Percentiles rank a stretch among this genome's conserved stretches.
phyloP scores from a whole-genome alignment of 2,888 invertebrate genomes.

The Mystacides longicornis region DNA sequence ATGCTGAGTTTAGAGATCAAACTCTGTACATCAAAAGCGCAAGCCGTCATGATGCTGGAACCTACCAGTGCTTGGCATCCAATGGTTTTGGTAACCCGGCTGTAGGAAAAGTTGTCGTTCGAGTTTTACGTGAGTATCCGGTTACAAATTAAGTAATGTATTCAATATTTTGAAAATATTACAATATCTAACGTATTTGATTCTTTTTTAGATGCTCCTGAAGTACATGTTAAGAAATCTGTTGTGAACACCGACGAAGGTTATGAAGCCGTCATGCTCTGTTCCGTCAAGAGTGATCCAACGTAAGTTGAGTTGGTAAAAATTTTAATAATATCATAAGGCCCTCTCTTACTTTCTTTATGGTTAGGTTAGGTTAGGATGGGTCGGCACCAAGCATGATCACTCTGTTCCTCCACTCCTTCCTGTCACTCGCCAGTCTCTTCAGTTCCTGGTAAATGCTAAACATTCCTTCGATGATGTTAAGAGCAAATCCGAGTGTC shows the following conservation, averaged over 20 bases:
- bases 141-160: no score
- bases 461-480: no score
- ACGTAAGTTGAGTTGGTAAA: slow-evolving; percentile 20
- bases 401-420: no score
- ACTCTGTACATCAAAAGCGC: slow-evolving; percentile 33
- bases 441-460: no score
- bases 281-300: slow-evolving; percentile 39
- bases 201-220: slow-evolving; percentile 35
- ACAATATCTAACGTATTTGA: not conserved
- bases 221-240: slow-evolving; percentile 36
- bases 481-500: no score
- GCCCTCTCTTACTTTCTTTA: no score
- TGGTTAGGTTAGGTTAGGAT: no score
- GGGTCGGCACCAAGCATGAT: no score
- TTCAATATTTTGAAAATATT: not conserved
- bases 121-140: slow-evolving; percentile 31
- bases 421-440: no score
- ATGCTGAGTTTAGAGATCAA: slow-evolving; percentile 29
- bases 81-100: slow-evolving; percentile 36
- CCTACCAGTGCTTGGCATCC: slow-evolving; percentile 41
- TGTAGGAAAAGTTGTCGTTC: slow-evolving; percentile 32
- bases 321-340: no score
- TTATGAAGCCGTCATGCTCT: slow-evolving; percentile 37
- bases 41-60: slow-evolving; percentile 34
- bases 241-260: slow-evolving; percentile 37